Evolutionary conservation across 2,797 vertebrate species (phyloP).

Genomic region (Bovichtus variegatus): DNA sequence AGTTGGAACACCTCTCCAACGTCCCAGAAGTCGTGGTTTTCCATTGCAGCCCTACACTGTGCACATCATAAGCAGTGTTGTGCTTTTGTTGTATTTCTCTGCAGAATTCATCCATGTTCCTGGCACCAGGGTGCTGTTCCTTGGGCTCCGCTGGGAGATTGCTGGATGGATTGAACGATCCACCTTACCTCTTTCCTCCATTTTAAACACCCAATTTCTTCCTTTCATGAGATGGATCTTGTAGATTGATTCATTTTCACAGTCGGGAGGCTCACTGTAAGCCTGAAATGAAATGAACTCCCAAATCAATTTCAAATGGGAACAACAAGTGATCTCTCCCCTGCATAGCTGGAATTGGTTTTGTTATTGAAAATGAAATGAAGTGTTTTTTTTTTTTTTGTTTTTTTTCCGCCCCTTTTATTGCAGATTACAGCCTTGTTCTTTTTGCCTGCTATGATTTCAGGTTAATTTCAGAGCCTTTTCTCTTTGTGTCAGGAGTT

Average conservation of each 20-base stretch:
- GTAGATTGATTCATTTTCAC: slow-evolving; percentile 99
- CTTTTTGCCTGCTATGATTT: slow-evolving; percentile 72
- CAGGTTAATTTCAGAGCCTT: slow-evolving; percentile 90
- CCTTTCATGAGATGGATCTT: slow-evolving; percentile 97
- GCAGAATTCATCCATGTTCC: slow-evolving; percentile 70
- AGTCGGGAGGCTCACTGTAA: slow-evolving; percentile 94
- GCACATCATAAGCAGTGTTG: slow-evolving; percentile 78
- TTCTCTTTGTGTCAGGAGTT: slow-evolving; percentile 86
- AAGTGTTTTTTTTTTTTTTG: slow-evolving; percentile 83
- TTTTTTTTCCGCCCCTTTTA: slow-evolving; percentile 60
- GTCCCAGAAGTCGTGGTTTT: slow-evolving; percentile 73
- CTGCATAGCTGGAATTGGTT: slow-evolving; percentile 82
- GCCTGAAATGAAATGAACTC: slow-evolving; percentile 95
- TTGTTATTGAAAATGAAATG: slow-evolving; percentile 89
- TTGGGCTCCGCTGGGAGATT: slow-evolving; percentile 74
- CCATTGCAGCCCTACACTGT: slow-evolving; percentile 55
- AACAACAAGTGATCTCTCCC: slow-evolving; percentile 91
- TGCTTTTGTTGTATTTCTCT: slow-evolving; percentile 79
- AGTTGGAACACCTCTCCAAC: slow-evolving; percentile 73
- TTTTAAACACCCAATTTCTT: slow-evolving; percentile 96
- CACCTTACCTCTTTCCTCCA: slow-evolving; percentile 77
- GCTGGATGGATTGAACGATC: slow-evolving; percentile 75
- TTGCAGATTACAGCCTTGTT: slow-evolving; percentile 76
- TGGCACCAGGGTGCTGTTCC: slow-evolving; percentile 66
- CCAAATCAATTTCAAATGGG: slow-evolving; percentile 93